Conservation (phyloP, 2,113 vertebrate genomes). For the Notarius quadriscutis region DNA sequence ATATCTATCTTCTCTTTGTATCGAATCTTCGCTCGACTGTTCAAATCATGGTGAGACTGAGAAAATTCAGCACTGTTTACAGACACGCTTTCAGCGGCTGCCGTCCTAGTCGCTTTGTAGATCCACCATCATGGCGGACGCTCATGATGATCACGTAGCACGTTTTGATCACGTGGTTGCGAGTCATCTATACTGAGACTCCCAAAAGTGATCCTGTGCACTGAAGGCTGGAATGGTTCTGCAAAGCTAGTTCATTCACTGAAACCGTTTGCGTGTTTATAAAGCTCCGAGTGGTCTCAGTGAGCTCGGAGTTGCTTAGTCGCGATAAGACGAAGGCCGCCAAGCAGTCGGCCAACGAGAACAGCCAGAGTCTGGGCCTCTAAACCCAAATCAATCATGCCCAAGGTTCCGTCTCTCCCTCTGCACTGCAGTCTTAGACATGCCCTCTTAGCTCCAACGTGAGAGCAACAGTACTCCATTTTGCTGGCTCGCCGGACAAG, state of each 20-base stretch:
- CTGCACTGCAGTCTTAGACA: constrained; percentile 17
- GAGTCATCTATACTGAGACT: not conserved
- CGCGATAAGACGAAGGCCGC: constrained; percentile 1
- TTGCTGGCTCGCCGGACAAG: constrained; percentile 25
- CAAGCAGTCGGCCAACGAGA: constrained; percentile 17
- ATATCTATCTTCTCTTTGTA: no score
- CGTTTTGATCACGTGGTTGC: no score
- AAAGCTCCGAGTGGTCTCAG: constrained; percentile 6
- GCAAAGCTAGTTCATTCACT: not conserved
- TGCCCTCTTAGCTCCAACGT: constrained; percentile 19
- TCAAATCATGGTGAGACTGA: no score
- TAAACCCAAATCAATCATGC: constrained; percentile 16
- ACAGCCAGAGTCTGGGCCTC: constrained; percentile 19
- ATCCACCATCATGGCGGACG: no score
- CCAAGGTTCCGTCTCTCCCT: constrained; percentile 6
- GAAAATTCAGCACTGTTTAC: no score
- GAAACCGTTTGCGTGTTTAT: not conserved
- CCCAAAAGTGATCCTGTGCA: not conserved
- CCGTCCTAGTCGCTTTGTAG: no score
- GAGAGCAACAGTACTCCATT: constrained; percentile 18
- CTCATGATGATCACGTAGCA: no score
- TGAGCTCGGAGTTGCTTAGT: constrained; percentile 35
- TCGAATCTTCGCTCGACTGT: no score
- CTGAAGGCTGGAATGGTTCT: not conserved
- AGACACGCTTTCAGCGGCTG: no score